Percentiles rank a stretch among this genome's conserved stretches.
Conservation (phyloP, 2,797 vertebrate species). For the Fringilla coelebs region DNA sequence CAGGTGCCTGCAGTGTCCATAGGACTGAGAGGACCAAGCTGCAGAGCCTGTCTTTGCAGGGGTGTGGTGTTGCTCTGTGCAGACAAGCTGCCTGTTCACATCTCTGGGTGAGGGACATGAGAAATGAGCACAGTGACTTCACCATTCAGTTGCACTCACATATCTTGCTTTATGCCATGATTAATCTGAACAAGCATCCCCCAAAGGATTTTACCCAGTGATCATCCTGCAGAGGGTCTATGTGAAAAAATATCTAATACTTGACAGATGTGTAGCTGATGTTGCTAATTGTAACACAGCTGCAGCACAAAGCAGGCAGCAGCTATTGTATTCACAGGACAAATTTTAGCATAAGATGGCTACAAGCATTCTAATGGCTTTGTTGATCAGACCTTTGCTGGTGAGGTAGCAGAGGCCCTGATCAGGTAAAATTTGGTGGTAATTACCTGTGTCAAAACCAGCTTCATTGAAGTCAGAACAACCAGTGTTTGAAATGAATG, state of each 20-base stretch:
- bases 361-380: not conserved
- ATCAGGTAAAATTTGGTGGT: not conserved
- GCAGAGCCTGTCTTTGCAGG: not conserved
- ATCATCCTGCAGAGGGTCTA: not conserved
- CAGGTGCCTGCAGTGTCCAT: not conserved
- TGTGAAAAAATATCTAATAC: not conserved
- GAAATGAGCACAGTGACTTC: not conserved
- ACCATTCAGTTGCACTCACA: not conserved
- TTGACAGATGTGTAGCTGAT: not conserved
- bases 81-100: not conserved
- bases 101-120: not conserved
- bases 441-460: not conserved
- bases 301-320: not conserved
- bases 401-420: not conserved
- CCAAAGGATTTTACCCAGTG: not conserved
- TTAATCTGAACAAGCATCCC: not conserved
- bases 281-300: not conserved
- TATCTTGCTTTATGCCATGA: not conserved
- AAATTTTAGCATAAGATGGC: not conserved
- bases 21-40: not conserved
- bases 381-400: not conserved
- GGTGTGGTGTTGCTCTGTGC: not conserved
- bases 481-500: not conserved
- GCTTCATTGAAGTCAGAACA: not conserved
- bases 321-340: not conserved